Conservation (phyloP, 2,113 vertebrate genomes). For the Ranitomeya variabilis region DNA sequence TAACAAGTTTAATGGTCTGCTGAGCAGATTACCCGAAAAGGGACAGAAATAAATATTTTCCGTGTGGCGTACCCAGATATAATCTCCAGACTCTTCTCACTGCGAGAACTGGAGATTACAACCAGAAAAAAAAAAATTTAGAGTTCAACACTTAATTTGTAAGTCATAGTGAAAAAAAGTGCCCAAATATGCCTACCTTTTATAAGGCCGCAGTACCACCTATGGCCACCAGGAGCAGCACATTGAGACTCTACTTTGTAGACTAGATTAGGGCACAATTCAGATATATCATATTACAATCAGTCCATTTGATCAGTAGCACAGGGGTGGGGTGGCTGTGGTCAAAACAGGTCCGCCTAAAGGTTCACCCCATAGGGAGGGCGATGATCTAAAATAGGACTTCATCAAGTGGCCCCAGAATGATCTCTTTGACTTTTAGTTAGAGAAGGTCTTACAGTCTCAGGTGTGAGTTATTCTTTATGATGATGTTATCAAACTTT, state of each 20-base stretch:
- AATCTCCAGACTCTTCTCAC: neutral
- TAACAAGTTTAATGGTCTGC: conserved; percentile 28
- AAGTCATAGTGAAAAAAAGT: neutral
- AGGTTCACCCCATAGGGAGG: no score
- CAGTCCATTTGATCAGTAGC: neutral
- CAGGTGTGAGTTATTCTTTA: no score
- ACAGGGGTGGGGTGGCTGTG: neutral
- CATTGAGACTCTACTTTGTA: neutral
- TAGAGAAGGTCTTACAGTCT: no score
- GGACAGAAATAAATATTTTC: neutral
- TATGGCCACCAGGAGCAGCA: neutral
- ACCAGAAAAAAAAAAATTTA: neutral
- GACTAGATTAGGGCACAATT: neutral
- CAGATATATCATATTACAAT: neutral
- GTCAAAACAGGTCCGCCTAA: neutral
- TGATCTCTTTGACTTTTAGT: no score
- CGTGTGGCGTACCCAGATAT: neutral
- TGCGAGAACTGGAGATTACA: neutral
- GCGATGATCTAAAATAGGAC: no score
- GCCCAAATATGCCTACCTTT: no score
- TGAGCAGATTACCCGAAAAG: conserved; percentile 32
- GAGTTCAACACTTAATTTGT: neutral
- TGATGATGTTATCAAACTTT: no score
- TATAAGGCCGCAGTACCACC: neutral
- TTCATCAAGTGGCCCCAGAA: no score